Conservation (phyloP, 2,797 vertebrate species). For the Poeciliopsis turneri region DNA sequence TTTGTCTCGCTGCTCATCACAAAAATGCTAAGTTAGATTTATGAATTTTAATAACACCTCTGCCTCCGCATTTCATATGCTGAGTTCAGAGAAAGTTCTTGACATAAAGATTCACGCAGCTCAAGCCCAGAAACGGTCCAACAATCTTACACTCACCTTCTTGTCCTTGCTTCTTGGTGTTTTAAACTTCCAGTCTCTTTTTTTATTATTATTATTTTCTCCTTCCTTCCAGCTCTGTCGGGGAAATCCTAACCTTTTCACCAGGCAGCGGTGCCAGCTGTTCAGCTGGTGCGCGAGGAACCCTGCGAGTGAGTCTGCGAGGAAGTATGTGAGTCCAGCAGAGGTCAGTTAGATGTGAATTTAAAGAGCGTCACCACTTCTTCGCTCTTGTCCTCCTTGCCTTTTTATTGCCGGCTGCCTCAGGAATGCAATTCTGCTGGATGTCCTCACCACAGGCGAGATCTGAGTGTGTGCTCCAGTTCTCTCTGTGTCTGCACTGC, state of each 20-base stretch:
- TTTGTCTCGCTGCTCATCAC: conserved; percentile 20
- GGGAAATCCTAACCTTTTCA: conserved; percentile 61
- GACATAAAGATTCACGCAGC: conserved; percentile 28
- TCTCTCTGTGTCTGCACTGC: conserved; percentile 57
- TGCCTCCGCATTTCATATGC: not conserved
- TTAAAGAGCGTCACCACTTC: conserved; percentile 52
- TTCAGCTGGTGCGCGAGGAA: conserved; percentile 40
- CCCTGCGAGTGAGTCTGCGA: conserved; percentile 22
- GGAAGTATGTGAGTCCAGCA: conserved; percentile 32
- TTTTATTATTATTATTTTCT: conserved; percentile 7
- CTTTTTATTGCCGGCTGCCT: conserved; percentile 54
- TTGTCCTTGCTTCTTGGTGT: conserved; percentile 30
- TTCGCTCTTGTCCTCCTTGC: conserved; percentile 27
- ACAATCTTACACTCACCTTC: conserved; percentile 65
- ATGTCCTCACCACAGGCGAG: conserved; percentile 70
- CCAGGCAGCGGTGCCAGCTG: conserved; percentile 53
- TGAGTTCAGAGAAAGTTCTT: conserved; percentile 61
- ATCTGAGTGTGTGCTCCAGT: conserved; percentile 67
- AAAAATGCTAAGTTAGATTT: conserved; percentile 5
- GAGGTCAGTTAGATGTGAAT: conserved; percentile 59
- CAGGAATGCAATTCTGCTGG: conserved; percentile 78
- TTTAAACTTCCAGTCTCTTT: conserved; percentile 27
- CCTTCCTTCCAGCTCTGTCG: conserved; percentile 19
- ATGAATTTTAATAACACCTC: conserved; percentile 4
- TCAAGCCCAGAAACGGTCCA: conserved; percentile 36